A percentile compares a stretch with the other conserved stretches of the same genome.
Evolutionary conservation across 2,113 vertebrate species (phyloP).

Genomic region (Elephantulus edwardii): DNA sequence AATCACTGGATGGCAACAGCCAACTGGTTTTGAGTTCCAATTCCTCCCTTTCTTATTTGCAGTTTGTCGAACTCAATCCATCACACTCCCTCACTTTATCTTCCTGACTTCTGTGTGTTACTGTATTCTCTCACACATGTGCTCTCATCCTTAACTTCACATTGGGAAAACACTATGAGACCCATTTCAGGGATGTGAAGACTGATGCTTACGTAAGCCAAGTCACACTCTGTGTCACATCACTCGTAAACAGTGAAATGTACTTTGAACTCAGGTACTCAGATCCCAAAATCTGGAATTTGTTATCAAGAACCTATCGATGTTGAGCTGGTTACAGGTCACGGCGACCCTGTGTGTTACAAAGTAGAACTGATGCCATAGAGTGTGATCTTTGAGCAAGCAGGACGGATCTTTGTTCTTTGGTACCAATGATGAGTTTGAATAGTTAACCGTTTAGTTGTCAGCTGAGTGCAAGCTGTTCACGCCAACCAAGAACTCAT

Average conservation of each 20-base stretch:
- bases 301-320: not conserved
- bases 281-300: not conserved
- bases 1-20: not conserved
- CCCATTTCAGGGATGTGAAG: not conserved
- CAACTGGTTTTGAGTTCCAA: rapidly evolving
- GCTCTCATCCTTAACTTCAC: not conserved
- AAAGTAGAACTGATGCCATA: not conserved
- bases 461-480: too few species aligned
- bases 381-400: not conserved
- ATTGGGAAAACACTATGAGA: not conserved
- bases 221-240: not conserved
- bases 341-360: not conserved
- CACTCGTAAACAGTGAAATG: not conserved
- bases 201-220: not conserved
- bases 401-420: not conserved
- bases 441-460: not conserved
- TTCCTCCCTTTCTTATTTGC: not conserved
- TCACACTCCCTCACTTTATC: not conserved
- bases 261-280: not conserved
- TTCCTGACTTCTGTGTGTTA: not conserved
- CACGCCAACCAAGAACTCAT: too few species aligned
- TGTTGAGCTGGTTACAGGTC: not conserved
- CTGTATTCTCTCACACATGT: rapidly evolving
- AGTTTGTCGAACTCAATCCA: not conserved
- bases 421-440: not conserved